These are phyloP conservation scores for Peromyscus eremicus DNA, from an alignment of 2,797 vertebrate genomes.

Conservation along the genomic window DNA sequence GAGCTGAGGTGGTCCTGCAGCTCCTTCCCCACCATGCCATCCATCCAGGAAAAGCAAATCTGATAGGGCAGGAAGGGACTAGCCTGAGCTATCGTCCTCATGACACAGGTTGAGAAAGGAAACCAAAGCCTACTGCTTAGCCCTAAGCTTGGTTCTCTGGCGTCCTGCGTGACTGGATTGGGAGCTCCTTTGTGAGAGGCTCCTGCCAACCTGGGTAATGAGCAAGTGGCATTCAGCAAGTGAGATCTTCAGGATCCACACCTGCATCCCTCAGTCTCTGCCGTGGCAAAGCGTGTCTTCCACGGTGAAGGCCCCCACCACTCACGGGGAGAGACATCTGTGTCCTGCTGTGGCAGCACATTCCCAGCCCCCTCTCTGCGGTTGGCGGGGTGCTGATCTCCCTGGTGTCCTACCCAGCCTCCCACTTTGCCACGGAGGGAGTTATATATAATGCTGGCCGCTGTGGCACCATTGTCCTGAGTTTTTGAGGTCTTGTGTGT, in stretches of 20 bases:
- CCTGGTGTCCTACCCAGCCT: not conserved
- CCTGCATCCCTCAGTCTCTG: not conserved
- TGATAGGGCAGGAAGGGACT: not conserved
- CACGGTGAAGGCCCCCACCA: not conserved
- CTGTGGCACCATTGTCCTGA: fast-evolving
- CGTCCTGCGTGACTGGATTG: not conserved
- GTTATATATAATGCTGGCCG: too few relatives aligned
- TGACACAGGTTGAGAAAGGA: not conserved
- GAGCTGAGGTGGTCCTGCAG: fast-evolving
- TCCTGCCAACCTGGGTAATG: fast-evolving
- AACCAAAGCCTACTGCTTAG: not conserved
- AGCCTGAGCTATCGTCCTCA: fast-evolving
- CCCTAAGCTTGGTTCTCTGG: fast-evolving
- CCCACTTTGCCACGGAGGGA: fast-evolving
- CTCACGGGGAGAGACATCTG: not conserved
- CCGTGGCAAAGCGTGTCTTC: fast-evolving
- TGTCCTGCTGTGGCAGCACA: not conserved
- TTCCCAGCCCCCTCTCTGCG: not conserved
- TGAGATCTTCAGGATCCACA: not conserved
- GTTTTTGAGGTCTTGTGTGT: not conserved
- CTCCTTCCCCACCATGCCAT: fast-evolving
- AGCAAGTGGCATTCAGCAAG: fast-evolving
- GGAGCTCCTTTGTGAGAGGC: fast-evolving
- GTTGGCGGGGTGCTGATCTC: fast-evolving
- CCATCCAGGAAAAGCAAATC: not conserved